phyloP scores from a whole-genome alignment of 2,888 invertebrate species.

The Clanis bilineata region DNA sequence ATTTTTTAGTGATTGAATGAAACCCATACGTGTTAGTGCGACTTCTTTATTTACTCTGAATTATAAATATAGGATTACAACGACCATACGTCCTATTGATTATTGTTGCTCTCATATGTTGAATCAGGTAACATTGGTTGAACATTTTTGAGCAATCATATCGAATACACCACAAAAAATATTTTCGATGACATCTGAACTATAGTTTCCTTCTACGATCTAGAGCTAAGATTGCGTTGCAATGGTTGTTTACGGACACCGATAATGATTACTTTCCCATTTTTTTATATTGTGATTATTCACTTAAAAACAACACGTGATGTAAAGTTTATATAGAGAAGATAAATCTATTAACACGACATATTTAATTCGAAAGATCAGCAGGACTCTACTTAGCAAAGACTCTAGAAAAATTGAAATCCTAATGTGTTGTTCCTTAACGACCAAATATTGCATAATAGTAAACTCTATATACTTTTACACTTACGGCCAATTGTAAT shows the following conservation, averaged over 20 bases:
- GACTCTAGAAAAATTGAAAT: background rate
- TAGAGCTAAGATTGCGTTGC: conserved; percentile 3
- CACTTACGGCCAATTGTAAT: background rate
- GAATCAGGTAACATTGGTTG: conserved; percentile 60
- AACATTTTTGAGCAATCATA: conserved; percentile 64
- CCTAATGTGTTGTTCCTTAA: conserved; percentile 9
- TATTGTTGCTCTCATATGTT: conserved; percentile 50
- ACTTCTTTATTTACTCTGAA: conserved; percentile 68
- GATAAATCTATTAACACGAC: background rate
- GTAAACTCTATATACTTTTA: background rate
- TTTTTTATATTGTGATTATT: conserved; percentile 2
- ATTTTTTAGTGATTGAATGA: too few relatives aligned
- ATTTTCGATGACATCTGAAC: conserved; percentile 32
- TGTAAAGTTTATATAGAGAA: background rate
- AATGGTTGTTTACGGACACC: background rate
- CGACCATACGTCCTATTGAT: conserved; percentile 55
- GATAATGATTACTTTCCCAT: conserved; percentile 8
- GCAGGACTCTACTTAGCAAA: background rate
- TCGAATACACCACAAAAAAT: conserved; percentile 2
- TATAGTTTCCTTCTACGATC: conserved; percentile 15
- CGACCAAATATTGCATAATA: background rate
- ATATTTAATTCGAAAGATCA: background rate
- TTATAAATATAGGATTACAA: conserved; percentile 66
- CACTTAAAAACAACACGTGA: conserved; percentile 10
- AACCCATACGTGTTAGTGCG: conserved; percentile 55